A percentile compares a stretch with the other conserved stretches of the same genome.
Evolutionary conservation across 1,140 invertebrate genomes (phyloP).

Genomic region (Phenacoccus solenopsis): DNA sequence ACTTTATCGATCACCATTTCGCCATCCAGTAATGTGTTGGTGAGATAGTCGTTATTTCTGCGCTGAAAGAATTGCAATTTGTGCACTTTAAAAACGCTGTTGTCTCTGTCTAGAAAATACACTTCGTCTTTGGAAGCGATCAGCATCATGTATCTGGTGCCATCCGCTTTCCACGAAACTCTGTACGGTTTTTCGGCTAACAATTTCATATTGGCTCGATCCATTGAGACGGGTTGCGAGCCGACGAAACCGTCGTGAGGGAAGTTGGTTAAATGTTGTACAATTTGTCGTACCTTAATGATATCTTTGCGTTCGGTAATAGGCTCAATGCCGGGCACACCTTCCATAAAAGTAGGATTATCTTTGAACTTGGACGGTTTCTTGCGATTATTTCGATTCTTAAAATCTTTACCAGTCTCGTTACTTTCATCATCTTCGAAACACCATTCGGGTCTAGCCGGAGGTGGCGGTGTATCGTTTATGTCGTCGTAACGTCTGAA

Average conservation of each 20-base stretch:
- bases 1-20: conserved; percentile 88
- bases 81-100: conserved; percentile 79
- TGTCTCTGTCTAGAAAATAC: conserved; percentile 91
- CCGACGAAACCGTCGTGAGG: conserved; percentile 70
- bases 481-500: conserved; percentile 64
- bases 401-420: neutral
- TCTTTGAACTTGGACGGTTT: conserved; percentile 34
- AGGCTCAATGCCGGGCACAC: conserved; percentile 56
- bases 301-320: conserved; percentile 48
- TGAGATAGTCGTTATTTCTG: conserved; percentile 54
- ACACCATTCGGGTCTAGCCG: conserved; percentile 72
- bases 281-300: conserved; percentile 54
- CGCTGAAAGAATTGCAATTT: conserved; percentile 64
- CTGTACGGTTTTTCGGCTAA: conserved; percentile 72
- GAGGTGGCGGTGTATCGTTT: conserved; percentile 52
- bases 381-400: neutral
- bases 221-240: conserved; percentile 94
- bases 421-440: conserved; percentile 26
- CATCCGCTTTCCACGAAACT: conserved; percentile 98
- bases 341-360: conserved; percentile 62
- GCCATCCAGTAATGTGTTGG: conserved; percentile 84
- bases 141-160: conserved; percentile 93
- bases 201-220: conserved; percentile 61
- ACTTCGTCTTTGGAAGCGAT: conserved; percentile 73
- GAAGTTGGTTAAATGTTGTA: conserved; percentile 37